Evolutionary conservation across 1,140 invertebrate genomes (phyloP).

Genomic region (Tetramorium simillimum): DNA sequence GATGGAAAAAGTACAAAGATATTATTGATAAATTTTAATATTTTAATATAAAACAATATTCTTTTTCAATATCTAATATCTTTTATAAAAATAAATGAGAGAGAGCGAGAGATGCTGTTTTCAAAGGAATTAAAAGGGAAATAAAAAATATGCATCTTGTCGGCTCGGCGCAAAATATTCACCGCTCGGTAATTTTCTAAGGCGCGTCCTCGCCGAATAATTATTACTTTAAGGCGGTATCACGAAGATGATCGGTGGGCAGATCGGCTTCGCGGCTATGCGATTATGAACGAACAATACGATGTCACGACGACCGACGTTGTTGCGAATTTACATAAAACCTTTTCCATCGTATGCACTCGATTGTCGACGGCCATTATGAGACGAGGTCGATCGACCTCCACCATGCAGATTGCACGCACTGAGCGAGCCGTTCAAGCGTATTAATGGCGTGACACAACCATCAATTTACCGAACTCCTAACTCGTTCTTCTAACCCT

Average conservation of each 20-base stretch:
- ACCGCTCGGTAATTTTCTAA: conserved; percentile 70
- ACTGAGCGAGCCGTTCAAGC: conserved; percentile 42
- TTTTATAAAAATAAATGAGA: no score
- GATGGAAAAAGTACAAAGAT: neutral
- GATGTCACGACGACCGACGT: conserved; percentile 61
- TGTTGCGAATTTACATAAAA: conserved; percentile 80
- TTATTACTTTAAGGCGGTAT: conserved; percentile 61
- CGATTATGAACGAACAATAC: conserved; percentile 80
- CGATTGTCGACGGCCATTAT: conserved; percentile 70
- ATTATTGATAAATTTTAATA: neutral
- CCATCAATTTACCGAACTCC: conserved; percentile 60
- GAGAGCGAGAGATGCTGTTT: neutral
- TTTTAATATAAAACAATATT: no score
- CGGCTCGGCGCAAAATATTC: conserved; percentile 33
- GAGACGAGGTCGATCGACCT: conserved; percentile 55
- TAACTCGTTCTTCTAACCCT: conserved; percentile 14
- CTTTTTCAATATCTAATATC: no score
- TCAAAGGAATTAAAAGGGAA: neutral
- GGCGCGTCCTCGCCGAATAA: conserved; percentile 60
- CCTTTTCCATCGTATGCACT: conserved; percentile 70
- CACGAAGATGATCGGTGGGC: conserved; percentile 56
- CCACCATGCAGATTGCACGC: conserved; percentile 59
- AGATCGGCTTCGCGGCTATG: conserved; percentile 48
- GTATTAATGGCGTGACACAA: conserved; percentile 62
- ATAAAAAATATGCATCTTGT: neutral